A percentile compares a stretch with the other conserved stretches of the same genome.
Conservation (phyloP, 2,888 invertebrate genomes). For the Lepidonotus clava region DNA sequence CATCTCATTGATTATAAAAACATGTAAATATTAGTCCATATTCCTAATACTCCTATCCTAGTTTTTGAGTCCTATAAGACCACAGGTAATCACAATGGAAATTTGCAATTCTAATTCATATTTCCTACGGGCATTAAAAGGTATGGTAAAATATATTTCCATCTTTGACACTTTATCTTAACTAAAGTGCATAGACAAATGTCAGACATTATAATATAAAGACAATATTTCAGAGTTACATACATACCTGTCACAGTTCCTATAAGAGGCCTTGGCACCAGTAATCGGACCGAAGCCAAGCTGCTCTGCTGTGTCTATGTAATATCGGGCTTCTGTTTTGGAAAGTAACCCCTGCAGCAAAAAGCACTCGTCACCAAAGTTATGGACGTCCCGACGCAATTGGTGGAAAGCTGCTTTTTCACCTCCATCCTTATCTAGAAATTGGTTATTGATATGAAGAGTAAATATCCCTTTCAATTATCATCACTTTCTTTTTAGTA, state of each 20-base stretch:
- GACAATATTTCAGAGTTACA: neutral
- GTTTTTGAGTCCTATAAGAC: neutral
- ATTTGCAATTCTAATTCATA: neutral
- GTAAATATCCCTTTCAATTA: too few relatives aligned
- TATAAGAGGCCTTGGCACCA: constrained; percentile 68
- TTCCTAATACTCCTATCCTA: neutral
- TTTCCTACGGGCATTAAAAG: neutral
- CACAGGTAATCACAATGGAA: neutral
- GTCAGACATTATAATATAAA: neutral
- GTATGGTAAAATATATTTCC: neutral
- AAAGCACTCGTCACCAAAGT: constrained; percentile 75
- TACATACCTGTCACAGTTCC: constrained; percentile 69
- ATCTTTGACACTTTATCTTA: neutral
- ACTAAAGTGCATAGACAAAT: neutral
- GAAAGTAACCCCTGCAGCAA: constrained; percentile 69
- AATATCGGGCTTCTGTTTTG: constrained; percentile 67
- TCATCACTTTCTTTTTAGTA: too few relatives aligned
- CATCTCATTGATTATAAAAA: neutral
- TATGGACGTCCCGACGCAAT: constrained; percentile 67
- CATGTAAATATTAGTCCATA: neutral
- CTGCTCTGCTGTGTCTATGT: constrained; percentile 70
- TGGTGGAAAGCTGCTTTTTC: too few relatives aligned
- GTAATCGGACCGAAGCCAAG: constrained; percentile 70
- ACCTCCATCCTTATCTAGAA: too few relatives aligned
- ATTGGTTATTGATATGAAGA: too few relatives aligned